Evolutionary conservation across 2,888 invertebrate species (phyloP).

Genomic region (Agrenia bidenticulata): DNA sequence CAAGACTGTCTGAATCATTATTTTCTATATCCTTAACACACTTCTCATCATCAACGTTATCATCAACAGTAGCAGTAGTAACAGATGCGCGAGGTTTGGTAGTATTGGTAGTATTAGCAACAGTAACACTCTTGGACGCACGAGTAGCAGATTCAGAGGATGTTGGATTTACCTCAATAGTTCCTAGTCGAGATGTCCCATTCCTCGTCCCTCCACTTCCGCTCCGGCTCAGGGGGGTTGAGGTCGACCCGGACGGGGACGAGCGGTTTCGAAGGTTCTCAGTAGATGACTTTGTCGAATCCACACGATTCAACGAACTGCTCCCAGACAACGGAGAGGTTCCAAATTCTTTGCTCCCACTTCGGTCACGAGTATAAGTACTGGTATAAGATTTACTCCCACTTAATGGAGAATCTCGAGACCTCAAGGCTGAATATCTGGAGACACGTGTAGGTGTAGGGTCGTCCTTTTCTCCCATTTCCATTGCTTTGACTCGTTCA

Average conservation of each 20-base stretch:
- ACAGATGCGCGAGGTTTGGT: slow-evolving; percentile 33
- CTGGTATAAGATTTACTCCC: slow-evolving; percentile 26
- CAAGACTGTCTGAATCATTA: slow-evolving; percentile 41
- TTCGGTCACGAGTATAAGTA: slow-evolving; percentile 43
- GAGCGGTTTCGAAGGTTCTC: slow-evolving; percentile 33
- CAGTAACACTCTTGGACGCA: slow-evolving; percentile 43
- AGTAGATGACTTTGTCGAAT: slow-evolving; percentile 28
- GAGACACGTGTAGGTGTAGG: slow-evolving; percentile 17
- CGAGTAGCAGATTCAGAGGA: slow-evolving; percentile 44
- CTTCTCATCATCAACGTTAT: slow-evolving; percentile 35
- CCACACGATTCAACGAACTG: slow-evolving; percentile 28
- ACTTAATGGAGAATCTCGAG: slow-evolving; percentile 23
- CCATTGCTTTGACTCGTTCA: slow-evolving; percentile 46
- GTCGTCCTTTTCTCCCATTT: slow-evolving; percentile 37
- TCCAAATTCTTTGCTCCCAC: slow-evolving; percentile 46
- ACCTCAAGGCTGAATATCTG: slow-evolving; percentile 32
- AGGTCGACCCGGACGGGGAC: slow-evolving; percentile 26
- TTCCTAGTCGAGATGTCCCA: slow-evolving; percentile 27
- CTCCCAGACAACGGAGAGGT: slow-evolving; percentile 32
- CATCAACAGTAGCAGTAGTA: slow-evolving; percentile 33
- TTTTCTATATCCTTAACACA: slow-evolving; percentile 48
- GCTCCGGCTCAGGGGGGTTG: slow-evolving; percentile 12
- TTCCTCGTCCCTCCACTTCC: slow-evolving; percentile 21
- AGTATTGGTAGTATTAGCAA: slow-evolving; percentile 38
- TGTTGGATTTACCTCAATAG: slow-evolving; percentile 44